Evolutionary conservation across 2,797 vertebrate species (phyloP).

Genomic region (Telmatherina bonti): DNA sequence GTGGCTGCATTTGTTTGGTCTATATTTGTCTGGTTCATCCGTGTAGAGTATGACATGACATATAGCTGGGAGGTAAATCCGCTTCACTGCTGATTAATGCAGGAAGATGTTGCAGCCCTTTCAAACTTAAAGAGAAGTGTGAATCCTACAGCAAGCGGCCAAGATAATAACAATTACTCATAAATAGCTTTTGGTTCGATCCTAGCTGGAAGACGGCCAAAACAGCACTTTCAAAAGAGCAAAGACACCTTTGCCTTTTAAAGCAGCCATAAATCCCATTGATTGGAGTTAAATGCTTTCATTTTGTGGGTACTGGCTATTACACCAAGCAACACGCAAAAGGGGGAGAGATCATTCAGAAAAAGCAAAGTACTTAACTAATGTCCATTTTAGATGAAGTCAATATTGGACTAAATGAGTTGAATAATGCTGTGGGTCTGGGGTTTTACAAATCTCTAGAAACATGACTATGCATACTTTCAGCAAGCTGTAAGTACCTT

Average conservation of each 20-base stretch:
- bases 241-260: constrained; percentile 83
- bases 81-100: constrained; percentile 57
- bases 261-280: constrained; percentile 80
- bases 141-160: constrained; percentile 67
- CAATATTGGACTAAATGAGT: constrained; percentile 71
- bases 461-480: constrained; percentile 54
- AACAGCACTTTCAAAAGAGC: constrained; percentile 81
- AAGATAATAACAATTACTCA: constrained; percentile 82
- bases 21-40: constrained; percentile 63
- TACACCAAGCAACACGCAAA: constrained; percentile 74
- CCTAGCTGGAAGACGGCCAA: constrained; percentile 78
- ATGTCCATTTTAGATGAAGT: constrained; percentile 74
- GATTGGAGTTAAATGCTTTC: constrained; percentile 83
- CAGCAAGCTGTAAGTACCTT: constrained; percentile 13
- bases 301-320: constrained; percentile 78
- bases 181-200: constrained; percentile 66
- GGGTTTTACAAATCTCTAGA: constrained; percentile 44
- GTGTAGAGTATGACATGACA: constrained; percentile 48
- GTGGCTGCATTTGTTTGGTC: constrained; percentile 56
- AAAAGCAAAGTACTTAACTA: constrained; percentile 71
- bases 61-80: constrained; percentile 59
- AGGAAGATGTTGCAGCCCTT: constrained; percentile 50
- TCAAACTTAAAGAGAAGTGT: constrained; percentile 64
- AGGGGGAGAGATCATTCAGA: constrained; percentile 72
- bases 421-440: constrained; percentile 51